Evolutionary conservation across 2,113 vertebrate genomes (phyloP).

Genomic region (Channa argus): DNA sequence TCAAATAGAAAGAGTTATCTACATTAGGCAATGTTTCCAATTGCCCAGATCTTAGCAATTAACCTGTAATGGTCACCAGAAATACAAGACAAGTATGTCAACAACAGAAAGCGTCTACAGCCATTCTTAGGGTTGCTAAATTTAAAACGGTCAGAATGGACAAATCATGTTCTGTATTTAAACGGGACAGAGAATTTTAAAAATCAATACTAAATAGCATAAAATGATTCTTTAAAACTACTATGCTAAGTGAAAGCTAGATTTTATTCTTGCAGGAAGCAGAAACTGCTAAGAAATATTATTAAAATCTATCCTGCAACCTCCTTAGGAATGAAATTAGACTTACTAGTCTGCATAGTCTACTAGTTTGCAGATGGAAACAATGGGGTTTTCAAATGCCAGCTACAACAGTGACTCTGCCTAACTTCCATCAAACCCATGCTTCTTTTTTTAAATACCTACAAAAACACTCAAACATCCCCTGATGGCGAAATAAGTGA

Average conservation of each 20-base stretch:
- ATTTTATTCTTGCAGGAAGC: neutral
- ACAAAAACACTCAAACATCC: slow-evolving; percentile 60
- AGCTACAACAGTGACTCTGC: neutral
- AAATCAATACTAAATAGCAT: too few species aligned
- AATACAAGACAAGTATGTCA: too few species aligned
- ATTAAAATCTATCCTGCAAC: neutral
- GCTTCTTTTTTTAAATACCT: slow-evolving; percentile 51
- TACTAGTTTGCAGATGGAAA: slow-evolving; percentile 3
- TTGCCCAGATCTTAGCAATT: too few species aligned
- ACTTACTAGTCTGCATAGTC: neutral
- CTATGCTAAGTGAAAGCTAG: neutral
- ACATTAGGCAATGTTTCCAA: too few species aligned
- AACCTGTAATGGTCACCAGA: too few species aligned
- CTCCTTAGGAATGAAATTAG: slow-evolving; percentile 3
- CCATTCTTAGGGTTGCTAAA: too few species aligned
- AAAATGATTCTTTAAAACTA: neutral
- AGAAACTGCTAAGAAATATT: neutral
- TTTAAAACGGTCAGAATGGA: too few species aligned
- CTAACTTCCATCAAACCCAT: slow-evolving; percentile 47
- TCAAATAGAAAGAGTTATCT: too few species aligned
- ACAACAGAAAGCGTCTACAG: too few species aligned
- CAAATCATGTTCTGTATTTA: too few species aligned
- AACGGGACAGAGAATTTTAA: too few species aligned
- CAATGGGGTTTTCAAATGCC: slow-evolving; percentile 23
- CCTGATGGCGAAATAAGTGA: slow-evolving; percentile 54